A percentile compares a stretch with the other conserved stretches of the same genome.
These are phyloP conservation scores for Pseudoips prasinana DNA, from an alignment of 2,888 invertebrate genomes.

Conservation along the genomic window DNA sequence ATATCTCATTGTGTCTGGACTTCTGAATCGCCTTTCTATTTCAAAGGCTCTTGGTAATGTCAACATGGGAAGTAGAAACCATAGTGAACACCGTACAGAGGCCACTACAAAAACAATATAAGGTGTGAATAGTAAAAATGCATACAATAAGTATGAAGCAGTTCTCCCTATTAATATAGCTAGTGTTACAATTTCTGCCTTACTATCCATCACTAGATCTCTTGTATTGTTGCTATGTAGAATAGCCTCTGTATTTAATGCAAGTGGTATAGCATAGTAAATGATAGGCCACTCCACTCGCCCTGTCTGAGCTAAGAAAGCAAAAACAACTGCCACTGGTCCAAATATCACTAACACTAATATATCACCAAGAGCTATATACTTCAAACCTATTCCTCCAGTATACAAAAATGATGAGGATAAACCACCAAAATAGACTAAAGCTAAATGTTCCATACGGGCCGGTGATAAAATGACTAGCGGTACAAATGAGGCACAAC, in stretches of 20 bases:
- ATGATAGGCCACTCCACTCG: slow-evolving; percentile 94
- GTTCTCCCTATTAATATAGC: slow-evolving; percentile 97
- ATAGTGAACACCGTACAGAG: slow-evolving; percentile 91
- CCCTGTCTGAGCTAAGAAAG: slow-evolving; percentile 96
- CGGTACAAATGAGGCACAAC: slow-evolving; percentile 91
- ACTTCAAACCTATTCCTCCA: slow-evolving; percentile 97
- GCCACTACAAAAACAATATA: slow-evolving; percentile 94
- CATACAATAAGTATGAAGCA: slow-evolving; percentile 94
- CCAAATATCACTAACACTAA: slow-evolving; percentile 96
- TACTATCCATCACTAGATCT: slow-evolving; percentile 93
- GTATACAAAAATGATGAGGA: slow-evolving; percentile 98
- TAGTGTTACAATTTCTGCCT: slow-evolving; percentile 95
- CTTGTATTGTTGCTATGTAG: slow-evolving; percentile 97
- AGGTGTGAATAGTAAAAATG: slow-evolving; percentile 93
- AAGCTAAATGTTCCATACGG: slow-evolving; percentile 95
- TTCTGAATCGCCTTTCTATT: slow-evolving; percentile 93
- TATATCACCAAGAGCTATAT: slow-evolving; percentile 96
- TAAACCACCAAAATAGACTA: slow-evolving; percentile 97
- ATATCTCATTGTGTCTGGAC: slow-evolving; percentile 88
- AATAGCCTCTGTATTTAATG: slow-evolving; percentile 97
- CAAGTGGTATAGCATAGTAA: slow-evolving; percentile 96
- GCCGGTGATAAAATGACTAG: slow-evolving; percentile 92
- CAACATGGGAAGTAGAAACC: slow-evolving; percentile 94
- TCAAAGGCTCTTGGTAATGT: slow-evolving; percentile 94
- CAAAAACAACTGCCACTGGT: slow-evolving; percentile 95